phyloP scores from a whole-genome alignment of 2,113 vertebrate species.

The Eleginops maclovinus region DNA sequence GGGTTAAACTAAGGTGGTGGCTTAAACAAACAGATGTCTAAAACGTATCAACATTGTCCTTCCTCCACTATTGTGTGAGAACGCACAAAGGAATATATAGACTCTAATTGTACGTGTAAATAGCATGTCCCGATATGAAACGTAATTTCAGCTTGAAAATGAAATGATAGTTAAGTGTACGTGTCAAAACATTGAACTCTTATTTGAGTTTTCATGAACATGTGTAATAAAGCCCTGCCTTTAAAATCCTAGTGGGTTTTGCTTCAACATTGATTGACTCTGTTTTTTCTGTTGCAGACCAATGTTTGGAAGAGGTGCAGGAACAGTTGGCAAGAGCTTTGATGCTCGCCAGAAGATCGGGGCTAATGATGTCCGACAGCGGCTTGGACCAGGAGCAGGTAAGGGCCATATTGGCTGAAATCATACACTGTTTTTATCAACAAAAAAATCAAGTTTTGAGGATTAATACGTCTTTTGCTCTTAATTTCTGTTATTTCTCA shows the following conservation, averaged over 20 bases:
- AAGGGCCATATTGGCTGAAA: background rate
- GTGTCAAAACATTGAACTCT: background rate
- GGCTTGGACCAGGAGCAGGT: slow-evolving; percentile 85
- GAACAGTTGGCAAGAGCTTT: slow-evolving; percentile 84
- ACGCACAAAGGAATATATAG: background rate
- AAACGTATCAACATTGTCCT: background rate
- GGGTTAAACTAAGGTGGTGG: background rate
- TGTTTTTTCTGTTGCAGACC: slow-evolving; percentile 56
- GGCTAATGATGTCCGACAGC: slow-evolving; percentile 88
- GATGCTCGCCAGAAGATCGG: slow-evolving; percentile 97
- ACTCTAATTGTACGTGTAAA: background rate
- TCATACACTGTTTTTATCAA: background rate
- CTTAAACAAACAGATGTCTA: background rate
- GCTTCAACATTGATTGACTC: background rate
- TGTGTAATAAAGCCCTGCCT: background rate
- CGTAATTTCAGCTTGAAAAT: no score
- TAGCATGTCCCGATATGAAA: background rate
- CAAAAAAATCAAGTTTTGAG: background rate
- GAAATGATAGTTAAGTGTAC: background rate
- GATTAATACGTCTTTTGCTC: background rate
- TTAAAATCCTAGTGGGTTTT: background rate
- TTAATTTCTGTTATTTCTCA: slow-evolving; percentile 24
- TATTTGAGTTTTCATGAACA: no score
- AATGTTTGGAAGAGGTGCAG: slow-evolving; percentile 60
- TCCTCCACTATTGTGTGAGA: background rate